Base-by-base conservation (phyloP, 2,113 vertebrate species). In the Ictalurus furcatus region DNA sequence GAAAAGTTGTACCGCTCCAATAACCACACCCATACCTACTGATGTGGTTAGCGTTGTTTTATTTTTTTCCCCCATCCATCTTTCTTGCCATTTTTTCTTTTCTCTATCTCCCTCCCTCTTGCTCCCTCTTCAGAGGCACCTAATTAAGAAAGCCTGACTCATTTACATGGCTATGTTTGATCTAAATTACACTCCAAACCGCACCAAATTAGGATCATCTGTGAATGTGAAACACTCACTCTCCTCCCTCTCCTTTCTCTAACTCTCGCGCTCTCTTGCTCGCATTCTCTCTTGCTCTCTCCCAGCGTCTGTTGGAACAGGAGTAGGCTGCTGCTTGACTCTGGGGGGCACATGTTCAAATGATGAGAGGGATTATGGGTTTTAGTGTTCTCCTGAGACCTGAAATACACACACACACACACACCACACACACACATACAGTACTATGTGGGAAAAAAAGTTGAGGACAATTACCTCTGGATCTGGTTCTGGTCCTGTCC, bases 171-270 rank as follows among this genome's bases (percentile, higher is more conserved):
- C 96, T 95, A 94, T 95, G 97, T 98, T 99, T 99, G 98, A 99
- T 99, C 97, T 98, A 98, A 98, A 99, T 99, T 98, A 97, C 97
- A 97, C 97, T 98, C 97, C 96, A 98, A 98, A 99, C 97, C 98
- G 95, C 97, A 98, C 97, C 97, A 99, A 99, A 99, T 98, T 97
- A 97, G 96, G 97, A 98, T 98, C 98, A 98, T 99, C 97, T 99
- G 97, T 97, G 97, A 97, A 97, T 96, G 96, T 92, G 93, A 98
- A 97, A 97, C 97, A 12, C 82, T 73, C 65, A 40, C 85, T 85
- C 79, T 73, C 59, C 85, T 84, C 48, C 44, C 34, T 73, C 86
- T 76, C 61, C 73, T 94, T 96, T 96, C 95, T 95, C 59, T 44
- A 73, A 71, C 58, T 54, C 40, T 81, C 78, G 58, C 44, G 34